These are phyloP conservation scores for Mixornis gularis DNA, from an alignment of 2,113 vertebrate species.

Conservation along the genomic window DNA sequence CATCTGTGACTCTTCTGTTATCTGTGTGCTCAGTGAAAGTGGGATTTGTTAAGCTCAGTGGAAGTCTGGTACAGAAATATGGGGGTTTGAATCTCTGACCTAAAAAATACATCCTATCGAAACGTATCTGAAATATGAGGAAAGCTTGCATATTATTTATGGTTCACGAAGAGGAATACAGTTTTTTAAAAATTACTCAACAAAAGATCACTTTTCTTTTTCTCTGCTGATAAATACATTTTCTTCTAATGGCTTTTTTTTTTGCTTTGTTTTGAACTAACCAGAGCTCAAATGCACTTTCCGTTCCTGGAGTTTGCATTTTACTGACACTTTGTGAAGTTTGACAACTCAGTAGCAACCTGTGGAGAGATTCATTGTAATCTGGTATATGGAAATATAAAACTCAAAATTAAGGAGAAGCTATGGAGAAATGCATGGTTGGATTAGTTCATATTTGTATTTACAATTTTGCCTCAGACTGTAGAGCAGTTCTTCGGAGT, in stretches of 20 bases:
- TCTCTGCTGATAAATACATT: neutral
- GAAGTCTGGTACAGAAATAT: neutral
- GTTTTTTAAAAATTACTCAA: neutral
- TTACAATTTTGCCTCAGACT: neutral
- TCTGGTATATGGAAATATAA: neutral
- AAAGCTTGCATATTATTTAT: neutral
- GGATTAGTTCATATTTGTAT: neutral
- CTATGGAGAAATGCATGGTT: neutral
- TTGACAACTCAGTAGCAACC: neutral
- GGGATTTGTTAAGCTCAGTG: neutral
- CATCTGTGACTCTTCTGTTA: neutral
- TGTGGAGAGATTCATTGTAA: neutral
- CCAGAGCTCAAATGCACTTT: neutral
- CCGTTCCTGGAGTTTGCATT: neutral
- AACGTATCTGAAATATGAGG: neutral
- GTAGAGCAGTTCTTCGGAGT: neutral
- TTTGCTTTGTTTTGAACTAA: neutral
- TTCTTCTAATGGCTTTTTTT: neutral
- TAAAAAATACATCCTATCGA: neutral
- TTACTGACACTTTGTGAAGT: neutral
- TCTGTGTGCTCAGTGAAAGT: neutral
- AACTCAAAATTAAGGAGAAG: neutral
- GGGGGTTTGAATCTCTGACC: neutral
- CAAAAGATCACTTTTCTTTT: neutral
- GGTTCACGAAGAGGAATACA: neutral